A percentile compares a stretch with the other conserved stretches of the same genome.
Evolutionary conservation across 2,797 vertebrate species (phyloP).

Genomic region (Sorex maritimensis): DNA sequence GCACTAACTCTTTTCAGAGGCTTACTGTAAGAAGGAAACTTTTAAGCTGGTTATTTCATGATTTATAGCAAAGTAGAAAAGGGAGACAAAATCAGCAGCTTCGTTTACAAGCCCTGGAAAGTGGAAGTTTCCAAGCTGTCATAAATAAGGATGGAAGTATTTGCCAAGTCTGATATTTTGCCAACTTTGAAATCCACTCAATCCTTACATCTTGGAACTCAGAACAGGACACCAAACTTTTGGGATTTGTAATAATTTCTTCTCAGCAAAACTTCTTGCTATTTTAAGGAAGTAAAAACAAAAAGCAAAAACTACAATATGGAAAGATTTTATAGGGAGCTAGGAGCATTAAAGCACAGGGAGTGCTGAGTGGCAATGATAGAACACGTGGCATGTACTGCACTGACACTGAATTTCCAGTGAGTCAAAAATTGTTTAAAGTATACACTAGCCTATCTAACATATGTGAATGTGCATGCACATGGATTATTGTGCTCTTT

Average conservation of each 20-base stretch:
- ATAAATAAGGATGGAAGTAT: constrained; percentile 80
- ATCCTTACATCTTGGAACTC: constrained; percentile 81
- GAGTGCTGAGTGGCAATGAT: background rate
- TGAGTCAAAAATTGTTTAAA: constrained; percentile 9
- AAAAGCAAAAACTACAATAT: constrained; percentile 70
- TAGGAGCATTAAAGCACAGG: constrained; percentile 28
- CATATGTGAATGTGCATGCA: background rate
- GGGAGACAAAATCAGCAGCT: constrained; percentile 76
- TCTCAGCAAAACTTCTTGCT: constrained; percentile 82
- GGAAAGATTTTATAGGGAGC: constrained; percentile 66
- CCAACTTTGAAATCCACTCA: constrained; percentile 83
- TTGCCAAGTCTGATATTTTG: constrained; percentile 82
- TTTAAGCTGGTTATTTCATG: constrained; percentile 72
- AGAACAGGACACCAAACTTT: constrained; percentile 83
- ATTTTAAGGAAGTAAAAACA: constrained; percentile 81
- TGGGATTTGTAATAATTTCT: constrained; percentile 84
- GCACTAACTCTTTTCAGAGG: background rate
- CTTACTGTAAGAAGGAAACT: constrained; percentile 73
- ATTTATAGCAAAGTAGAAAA: constrained; percentile 72
- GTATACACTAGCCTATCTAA: fast-evolving
- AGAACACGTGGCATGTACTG: background rate
- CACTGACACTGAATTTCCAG: constrained; percentile 35
- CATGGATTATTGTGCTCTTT: background rate
- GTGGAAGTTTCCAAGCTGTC: constrained; percentile 83
- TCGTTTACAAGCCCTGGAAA: constrained; percentile 80